These are phyloP conservation scores for Temnopleurus reevesii DNA, from an alignment of 53 echinoderm and acorn worm genomes.

Conservation along the genomic window DNA sequence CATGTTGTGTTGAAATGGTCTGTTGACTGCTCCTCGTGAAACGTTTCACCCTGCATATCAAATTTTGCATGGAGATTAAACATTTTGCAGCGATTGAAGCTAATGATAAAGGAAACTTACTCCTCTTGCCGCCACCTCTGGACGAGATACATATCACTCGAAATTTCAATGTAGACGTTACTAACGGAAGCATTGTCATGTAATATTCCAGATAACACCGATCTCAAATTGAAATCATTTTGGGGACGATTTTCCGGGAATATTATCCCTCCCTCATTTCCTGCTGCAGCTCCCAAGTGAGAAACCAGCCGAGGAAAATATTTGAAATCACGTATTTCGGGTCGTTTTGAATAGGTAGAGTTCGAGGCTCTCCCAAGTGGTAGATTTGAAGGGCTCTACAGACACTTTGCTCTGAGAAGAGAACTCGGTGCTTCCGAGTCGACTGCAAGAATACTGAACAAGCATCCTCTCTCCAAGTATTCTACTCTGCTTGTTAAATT, in stretches of 20 bases:
- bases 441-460: not conserved
- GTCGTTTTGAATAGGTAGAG: not conserved
- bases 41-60: not conserved
- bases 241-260: not conserved
- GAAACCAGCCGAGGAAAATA: not conserved
- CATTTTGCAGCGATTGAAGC: not conserved
- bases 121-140: too few relatives aligned
- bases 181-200: not conserved
- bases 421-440: not conserved
- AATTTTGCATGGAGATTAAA: not conserved
- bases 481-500: not conserved
- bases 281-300: not conserved
- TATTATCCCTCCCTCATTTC: slow-evolving; percentile 20
- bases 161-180: not conserved
- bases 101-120: too few relatives aligned
- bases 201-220: not conserved
- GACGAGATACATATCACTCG: not conserved
- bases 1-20: not conserved
- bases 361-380: not conserved
- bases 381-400: not conserved
- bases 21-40: not conserved
- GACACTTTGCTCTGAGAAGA: not conserved
- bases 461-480: not conserved
- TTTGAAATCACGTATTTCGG: not conserved
- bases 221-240: slow-evolving; percentile 11